phyloP scores from a whole-genome alignment of 2,113 vertebrate genomes.

The Pseudopipra pipra region DNA sequence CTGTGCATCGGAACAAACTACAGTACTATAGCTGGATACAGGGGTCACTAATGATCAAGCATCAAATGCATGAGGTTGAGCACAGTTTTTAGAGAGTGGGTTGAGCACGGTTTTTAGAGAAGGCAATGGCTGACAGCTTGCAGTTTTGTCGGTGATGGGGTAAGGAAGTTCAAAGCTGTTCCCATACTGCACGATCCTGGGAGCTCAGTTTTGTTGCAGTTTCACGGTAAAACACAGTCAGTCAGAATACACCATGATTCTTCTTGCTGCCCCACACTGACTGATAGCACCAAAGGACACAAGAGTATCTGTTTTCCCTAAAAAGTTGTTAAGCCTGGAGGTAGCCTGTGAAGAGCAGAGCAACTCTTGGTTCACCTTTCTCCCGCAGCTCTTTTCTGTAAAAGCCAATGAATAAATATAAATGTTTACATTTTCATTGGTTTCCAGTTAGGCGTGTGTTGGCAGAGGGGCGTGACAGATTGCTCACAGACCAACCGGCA shows the following conservation, averaged over 20 bases:
- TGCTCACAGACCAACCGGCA: too few relatives aligned
- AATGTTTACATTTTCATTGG: neutral
- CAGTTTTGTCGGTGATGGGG: neutral
- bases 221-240: neutral
- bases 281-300: neutral
- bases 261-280: neutral
- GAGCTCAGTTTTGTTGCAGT: neutral
- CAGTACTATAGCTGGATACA: too few relatives aligned
- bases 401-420: neutral
- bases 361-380: neutral
- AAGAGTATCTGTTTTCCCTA: neutral
- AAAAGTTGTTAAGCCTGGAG: neutral
- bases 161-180: neutral
- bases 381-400: neutral
- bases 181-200: too few relatives aligned
- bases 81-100: neutral
- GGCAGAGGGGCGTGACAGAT: too few relatives aligned
- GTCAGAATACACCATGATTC: neutral
- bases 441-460: neutral
- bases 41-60: neutral
- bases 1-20: neutral
- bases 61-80: neutral
- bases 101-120: neutral
- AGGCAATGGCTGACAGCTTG: neutral
- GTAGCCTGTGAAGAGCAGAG: neutral